Evolutionary conservation across 2,888 invertebrate species (phyloP).

Genomic region (Selenia dentaria): DNA sequence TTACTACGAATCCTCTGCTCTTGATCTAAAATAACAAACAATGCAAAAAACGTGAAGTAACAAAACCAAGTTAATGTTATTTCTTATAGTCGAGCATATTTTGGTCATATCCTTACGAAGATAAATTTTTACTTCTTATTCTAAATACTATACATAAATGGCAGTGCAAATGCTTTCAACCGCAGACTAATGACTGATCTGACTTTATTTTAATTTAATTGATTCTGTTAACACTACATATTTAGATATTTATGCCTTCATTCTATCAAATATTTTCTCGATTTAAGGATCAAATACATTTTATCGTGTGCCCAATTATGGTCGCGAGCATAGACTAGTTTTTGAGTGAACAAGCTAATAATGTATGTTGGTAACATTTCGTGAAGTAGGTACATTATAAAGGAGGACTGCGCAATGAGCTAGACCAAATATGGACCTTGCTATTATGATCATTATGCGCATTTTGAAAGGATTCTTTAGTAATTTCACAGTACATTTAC

Average conservation of each 20-base stretch:
- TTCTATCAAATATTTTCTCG: background rate
- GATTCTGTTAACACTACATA: background rate
- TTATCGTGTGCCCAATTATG: conserved; percentile 1
- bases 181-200: conserved; percentile 1
- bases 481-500: conserved; percentile 28
- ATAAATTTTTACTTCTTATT: background rate
- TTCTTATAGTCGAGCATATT: no score
- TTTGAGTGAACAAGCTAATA: conserved; percentile 10
- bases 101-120: conserved; percentile 2
- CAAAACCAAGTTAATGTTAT: no score
- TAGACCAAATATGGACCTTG: conserved; percentile 40
- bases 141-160: background rate
- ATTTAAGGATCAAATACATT: background rate
- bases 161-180: background rate
- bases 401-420: conserved; percentile 8
- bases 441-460: conserved; percentile 40
- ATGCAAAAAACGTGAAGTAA: no score
- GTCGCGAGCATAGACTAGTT: background rate
- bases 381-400: conserved; percentile 4
- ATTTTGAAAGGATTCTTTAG: conserved; percentile 44
- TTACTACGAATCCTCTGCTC: no score
- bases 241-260: conserved; percentile 5
- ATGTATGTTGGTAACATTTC: conserved; percentile 16
- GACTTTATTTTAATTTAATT: background rate
- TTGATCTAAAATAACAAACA: no score